phyloP scores from a whole-genome alignment of 2,797 vertebrate species.

The Carduelis carduelis region DNA sequence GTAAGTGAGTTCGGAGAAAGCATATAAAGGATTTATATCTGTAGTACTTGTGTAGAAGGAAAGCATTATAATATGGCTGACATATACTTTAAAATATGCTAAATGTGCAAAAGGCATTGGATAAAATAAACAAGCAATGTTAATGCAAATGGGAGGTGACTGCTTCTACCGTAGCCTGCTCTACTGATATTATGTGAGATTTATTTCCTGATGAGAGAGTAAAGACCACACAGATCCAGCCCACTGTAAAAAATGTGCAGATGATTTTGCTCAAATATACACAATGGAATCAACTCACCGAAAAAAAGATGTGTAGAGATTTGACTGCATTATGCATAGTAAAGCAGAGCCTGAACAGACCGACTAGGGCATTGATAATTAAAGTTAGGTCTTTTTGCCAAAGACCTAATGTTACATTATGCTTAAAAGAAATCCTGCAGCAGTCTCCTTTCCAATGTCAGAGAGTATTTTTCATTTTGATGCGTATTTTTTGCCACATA shows the following conservation, averaged over 20 bases:
- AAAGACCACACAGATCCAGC: conserved; percentile 57
- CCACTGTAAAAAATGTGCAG: conserved; percentile 51
- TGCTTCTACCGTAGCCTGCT: conserved; percentile 35
- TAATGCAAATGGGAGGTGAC: conserved; percentile 64
- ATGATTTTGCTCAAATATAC: conserved; percentile 62
- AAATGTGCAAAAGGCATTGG: conserved; percentile 63
- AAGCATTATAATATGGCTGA: conserved; percentile 61
- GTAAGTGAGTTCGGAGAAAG: conserved; percentile 60
- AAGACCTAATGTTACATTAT: conserved; percentile 1
- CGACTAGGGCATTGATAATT: neutral
- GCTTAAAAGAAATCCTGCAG: conserved; percentile 26
- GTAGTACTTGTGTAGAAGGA: conserved; percentile 39
- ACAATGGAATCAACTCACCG: conserved; percentile 28
- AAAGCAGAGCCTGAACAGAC: conserved; percentile 16
- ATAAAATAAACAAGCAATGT: conserved; percentile 72
- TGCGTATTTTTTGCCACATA: neutral
- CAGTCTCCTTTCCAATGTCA: neutral
- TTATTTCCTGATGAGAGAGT: conserved; percentile 59
- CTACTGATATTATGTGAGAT: conserved; percentile 55
- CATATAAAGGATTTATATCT: conserved; percentile 66
- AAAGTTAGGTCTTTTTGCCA: conserved; percentile 33
- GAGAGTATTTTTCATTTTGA: conserved; percentile 33
- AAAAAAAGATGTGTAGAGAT: neutral
- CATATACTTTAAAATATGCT: conserved; percentile 55
- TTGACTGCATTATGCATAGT: conserved; percentile 30